Percentiles rank a stretch among this genome's conserved stretches.
phyloP scores from a whole-genome alignment of 2,113 vertebrate species.

The Pelecanus crispus region DNA sequence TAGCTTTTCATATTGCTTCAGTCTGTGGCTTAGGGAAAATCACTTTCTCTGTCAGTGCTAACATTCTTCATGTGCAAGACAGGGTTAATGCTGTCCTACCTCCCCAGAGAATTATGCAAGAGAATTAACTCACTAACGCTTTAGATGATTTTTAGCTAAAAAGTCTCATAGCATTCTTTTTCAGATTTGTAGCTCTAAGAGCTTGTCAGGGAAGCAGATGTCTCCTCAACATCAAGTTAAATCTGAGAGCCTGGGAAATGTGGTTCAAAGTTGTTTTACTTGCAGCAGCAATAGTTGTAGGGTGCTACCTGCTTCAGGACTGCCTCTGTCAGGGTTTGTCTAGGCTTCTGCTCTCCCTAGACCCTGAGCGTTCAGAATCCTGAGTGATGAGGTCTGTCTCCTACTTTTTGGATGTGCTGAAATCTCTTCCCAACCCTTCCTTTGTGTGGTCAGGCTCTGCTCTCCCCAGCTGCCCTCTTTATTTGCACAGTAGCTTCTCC shows the following conservation, averaged over 20 bases:
- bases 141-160: background rate
- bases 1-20: background rate
- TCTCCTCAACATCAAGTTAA: background rate
- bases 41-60: background rate
- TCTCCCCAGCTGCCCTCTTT: background rate
- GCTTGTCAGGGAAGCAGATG: background rate
- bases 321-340: background rate
- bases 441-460: background rate
- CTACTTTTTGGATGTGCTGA: background rate
- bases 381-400: background rate
- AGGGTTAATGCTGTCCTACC: background rate
- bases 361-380: background rate
- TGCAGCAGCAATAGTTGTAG: background rate
- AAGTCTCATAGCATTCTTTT: background rate
- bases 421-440: background rate
- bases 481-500: conserved; percentile 42
- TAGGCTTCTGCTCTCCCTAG: background rate
- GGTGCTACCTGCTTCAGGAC: background rate
- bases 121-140: background rate
- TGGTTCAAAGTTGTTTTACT: background rate
- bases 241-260: background rate
- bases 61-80: background rate
- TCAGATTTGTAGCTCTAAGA: background rate
- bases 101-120: background rate
- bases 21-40: background rate